Evolutionary conservation across 1,140 invertebrate species (phyloP), one percentile per base, ranked within the genome.

Genomic region (Micrasema longulum): DNA sequence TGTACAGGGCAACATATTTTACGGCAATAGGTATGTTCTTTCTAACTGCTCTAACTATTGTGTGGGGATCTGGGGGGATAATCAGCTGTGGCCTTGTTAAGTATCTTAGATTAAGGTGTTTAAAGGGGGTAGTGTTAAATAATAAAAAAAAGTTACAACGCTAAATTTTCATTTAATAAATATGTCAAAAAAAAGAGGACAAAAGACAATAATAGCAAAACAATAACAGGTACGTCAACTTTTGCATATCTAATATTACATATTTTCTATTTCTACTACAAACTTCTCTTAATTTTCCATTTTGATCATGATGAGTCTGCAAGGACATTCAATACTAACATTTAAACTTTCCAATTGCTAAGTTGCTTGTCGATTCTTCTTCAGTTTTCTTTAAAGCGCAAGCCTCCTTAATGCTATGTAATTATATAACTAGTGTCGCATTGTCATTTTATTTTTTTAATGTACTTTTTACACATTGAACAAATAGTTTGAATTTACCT

Each of bases 191-290:
- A n/a, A 75, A 75, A 66, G 45, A 76, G 68, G 71, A 73, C 74
- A 76, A 64, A 23, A 73, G 73, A 75, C 66, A 71, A 72, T 75
- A 75, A 69, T 69, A 75, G 72, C n/a, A 74, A 74, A 69, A 75
- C 65, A 75, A 75, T 62, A 76, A 72, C 74, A 76, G 74, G 74
- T 76, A 76, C 74, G 71, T 76, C 71, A 76, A 72, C 62, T 62
- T 31, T 76, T 73, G 66, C 74, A 63, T 65, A 72, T 71, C 71
- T 53, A 64, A 20, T 35, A 11, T 45, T 47, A 31, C 16, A 52
- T n/a, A n/a, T n/a, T n/a, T 23, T 64, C 60, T 64, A 64, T 57
- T 69, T 63, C 60, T 64, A 64, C 60, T 31, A 31, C 3, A 31
- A 31, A 64, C 72, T 69, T 65, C 43, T 62, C 47, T 71, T 55